Base-by-base conservation (phyloP, 2,797 vertebrate genomes). In the Gadopsis marmoratus region DNA sequence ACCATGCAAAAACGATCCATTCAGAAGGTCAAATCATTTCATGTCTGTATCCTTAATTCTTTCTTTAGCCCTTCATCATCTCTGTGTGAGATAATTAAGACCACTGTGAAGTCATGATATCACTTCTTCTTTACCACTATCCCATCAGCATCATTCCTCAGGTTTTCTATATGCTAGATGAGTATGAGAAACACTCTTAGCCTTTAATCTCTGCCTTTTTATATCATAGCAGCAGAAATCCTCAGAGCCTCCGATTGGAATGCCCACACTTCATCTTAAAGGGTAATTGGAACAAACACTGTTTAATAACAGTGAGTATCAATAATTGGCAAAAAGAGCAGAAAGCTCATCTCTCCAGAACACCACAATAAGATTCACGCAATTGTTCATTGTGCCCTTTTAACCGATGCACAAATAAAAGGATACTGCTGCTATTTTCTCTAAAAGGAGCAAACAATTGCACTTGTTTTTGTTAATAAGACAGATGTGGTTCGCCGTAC, bases 281-380 rank as follows among this genome's bases (percentile, higher is more conserved):
- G 78, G 78, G 69, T 89, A 89, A 91, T 80, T 91, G 83, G 88
- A 90, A 80, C 89, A 88, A 89, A 88, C 65, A 59, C 26, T n/a
- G 56, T 84, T 78, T 84, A 90, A 89, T 83, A 83, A 26, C 89
- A 86, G 51, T 43, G 73, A 84, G 71, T 59, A 51, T 66, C 61
- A 74, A 66, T 73, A 65, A 69, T 61, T 88, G 76, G 71, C 78
- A 79, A 26, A 26, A 26, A 26, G 71, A 71, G 4, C 50, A 65
- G 47, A 74, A 64, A 53, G 43, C 56, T 69, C 23, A 17, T 74
- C 76, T 64, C 78, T 61, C 41, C 21, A 78, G 37, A 85, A 53
- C 0, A 17, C 67, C 23, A 70, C 65, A 70, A 41, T 53, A 39
- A 26, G 37, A 81, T 73, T 51, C 63, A 79, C 59, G 37, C 62